Base-by-base conservation (phyloP, 1,140 invertebrate species). In the Papilio dardanus region DNA sequence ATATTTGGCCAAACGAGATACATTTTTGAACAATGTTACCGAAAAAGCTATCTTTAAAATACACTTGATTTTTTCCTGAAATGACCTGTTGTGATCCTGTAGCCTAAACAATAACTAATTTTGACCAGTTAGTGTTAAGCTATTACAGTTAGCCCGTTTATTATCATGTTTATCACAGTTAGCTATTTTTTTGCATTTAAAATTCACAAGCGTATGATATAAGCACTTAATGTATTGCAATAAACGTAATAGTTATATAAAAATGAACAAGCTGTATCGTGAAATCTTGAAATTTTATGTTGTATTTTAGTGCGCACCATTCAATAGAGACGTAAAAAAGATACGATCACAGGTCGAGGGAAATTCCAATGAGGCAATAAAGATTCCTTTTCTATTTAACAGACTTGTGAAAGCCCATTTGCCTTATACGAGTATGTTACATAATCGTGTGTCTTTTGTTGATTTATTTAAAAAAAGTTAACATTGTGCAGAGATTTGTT, bases 341-440 rank as follows among this genome's bases (percentile, higher is more conserved):
- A 91, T 92, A 92, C 89, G 89, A 88, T 85, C 89, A 90, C 88
- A 89, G 89, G 89, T 92, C 91, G 85, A 91, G 86, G 89, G 89
- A 86, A 91, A 91, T 87, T 90, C 88, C 88, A 88, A 92, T 89
- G 91, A 92, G 90, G 88, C 81, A 82, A 81, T 92, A 92, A 92
- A 91, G 88, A 86, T 86, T 81, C 83, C 86, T 85, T 83, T 86
- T 83, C 79, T 88, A 81, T 80, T 89, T 83, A 84, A 88, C 54
- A 81, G 78, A 87, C 88, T 91, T 90, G 90, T 88, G 84, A 87
- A 88, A 83, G 84, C 87, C 89, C 89, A 89, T 91, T 91, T 90
- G 85, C 85, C 24, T 50, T 16, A 50, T 21, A n/a, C 46, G n/a
- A 12, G 14, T 37, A 37, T 12, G 54, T 62, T 62, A 62, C 24